Base-by-base conservation (phyloP, 2,113 vertebrate genomes). In the Tyto alba region DNA sequence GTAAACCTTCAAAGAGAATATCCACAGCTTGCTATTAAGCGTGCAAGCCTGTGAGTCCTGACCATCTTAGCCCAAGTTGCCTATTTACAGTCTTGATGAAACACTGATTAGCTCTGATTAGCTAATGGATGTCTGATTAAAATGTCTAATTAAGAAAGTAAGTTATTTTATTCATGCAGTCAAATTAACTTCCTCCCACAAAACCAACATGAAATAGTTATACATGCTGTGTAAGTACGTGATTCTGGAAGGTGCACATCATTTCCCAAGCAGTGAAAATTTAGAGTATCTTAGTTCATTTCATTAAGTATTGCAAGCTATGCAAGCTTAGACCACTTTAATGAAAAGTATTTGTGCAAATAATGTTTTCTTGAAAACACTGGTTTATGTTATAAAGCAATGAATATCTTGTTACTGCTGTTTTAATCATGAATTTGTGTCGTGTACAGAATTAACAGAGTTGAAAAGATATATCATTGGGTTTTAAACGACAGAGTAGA, bases 101-200 rank as follows among this genome's bases (percentile, higher is more conserved):
- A 94, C 68, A 88, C 97, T 97, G 97, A 97, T 97, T 97, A 97
- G 96, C 87, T 96, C 96, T 97, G 97, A 97, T 97, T 97, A 97
- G 96, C 85, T 97, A 96, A 97, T 97, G 94, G 86, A 96, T 95
- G 64, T 91, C 89, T 97, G 96, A 97, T 97, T 93, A 96, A 96
- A 97, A 96, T 94, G 91, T 71, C 94, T 97, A 96, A 97, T 97
- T 97, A 95, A 93, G 95, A 96, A 93, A 92, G 83, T 76, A 95
- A 89, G 92, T 85, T 95, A 94, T 96, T 94, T 97, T 97, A 97
- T 97, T 96, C 96, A 96, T 97, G 95, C 92, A 96, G 96, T 77
- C 91, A 95, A 93, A 96, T 97, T 97, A 93, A 94, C 78, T 96
- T 96, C 93, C 94, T 97, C 52, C 89, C 64, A 91, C 87, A 83